These are phyloP conservation scores for Corynorhinus townsendii DNA, from an alignment of 2,113 vertebrate species.

Conservation along the genomic window DNA sequence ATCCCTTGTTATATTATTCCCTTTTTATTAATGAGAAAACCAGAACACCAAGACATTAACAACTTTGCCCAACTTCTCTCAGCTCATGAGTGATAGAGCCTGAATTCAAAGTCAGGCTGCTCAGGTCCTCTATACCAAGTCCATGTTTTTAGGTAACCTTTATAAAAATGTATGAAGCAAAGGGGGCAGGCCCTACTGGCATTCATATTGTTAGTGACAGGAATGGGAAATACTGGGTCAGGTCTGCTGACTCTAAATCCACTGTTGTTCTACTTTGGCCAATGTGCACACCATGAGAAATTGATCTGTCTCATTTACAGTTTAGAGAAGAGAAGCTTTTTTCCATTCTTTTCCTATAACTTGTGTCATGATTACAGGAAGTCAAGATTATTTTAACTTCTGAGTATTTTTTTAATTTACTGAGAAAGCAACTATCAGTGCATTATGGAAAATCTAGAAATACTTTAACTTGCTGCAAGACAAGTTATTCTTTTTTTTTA, in stretches of 20 bases:
- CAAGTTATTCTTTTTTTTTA: conserved; percentile 2
- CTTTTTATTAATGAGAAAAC: background rate
- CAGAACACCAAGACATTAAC: background rate
- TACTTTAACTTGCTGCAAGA: conserved; percentile 4
- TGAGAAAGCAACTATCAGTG: conserved; percentile 17
- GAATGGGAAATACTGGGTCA: background rate
- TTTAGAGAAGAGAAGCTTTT: background rate
- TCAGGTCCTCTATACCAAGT: background rate
- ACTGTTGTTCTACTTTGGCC: background rate
- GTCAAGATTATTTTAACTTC: background rate
- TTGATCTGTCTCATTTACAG: background rate
- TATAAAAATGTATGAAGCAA: background rate
- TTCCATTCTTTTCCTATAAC: background rate
- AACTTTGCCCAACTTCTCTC: background rate
- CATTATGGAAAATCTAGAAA: conserved; percentile 33
- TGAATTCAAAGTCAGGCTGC: background rate
- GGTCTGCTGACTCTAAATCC: background rate
- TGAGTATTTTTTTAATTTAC: background rate
- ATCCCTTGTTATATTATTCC: background rate
- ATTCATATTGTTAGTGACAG: background rate
- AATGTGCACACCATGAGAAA: background rate
- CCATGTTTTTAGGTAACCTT: background rate
- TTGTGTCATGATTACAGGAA: background rate
- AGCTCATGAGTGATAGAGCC: background rate
- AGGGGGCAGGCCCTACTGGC: background rate